Conservation (phyloP, 1,140 invertebrate species). For the Reticulitermes speratus region DNA sequence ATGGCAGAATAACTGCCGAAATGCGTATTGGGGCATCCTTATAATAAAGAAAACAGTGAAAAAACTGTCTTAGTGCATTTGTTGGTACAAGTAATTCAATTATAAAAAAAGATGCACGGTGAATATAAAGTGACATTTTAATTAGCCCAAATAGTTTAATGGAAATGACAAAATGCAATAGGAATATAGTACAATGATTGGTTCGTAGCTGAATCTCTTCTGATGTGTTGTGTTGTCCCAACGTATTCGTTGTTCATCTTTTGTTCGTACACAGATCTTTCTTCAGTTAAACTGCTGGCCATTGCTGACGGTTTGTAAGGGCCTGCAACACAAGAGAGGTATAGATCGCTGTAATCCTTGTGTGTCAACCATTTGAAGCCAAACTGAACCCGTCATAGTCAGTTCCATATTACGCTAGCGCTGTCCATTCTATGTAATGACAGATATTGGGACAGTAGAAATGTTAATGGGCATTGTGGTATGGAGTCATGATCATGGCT, state of each 20-base stretch:
- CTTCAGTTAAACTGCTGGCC: not conserved
- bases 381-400: not conserved
- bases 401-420: not conserved
- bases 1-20: no score
- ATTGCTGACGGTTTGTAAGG: not conserved
- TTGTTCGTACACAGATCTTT: not conserved
- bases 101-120: no score
- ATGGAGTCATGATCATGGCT: not conserved
- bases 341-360: not conserved
- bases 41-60: no score
- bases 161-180: no score
- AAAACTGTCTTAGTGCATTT: no score
- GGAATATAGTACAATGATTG: no score
- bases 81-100: no score
- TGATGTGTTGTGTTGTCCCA: no score
- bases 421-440: not conserved
- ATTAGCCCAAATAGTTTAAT: no score
- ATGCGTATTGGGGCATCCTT: no score
- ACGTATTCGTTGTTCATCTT: not conserved
- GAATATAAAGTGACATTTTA: no score
- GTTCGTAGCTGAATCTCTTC: no score
- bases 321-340: not conserved
- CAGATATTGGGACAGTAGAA: not conserved
- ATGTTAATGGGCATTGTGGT: not conserved
- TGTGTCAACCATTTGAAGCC: not conserved